Conservation (phyloP, 2,888 invertebrate genomes). For the Paralinhomoeus sp. region DNA sequence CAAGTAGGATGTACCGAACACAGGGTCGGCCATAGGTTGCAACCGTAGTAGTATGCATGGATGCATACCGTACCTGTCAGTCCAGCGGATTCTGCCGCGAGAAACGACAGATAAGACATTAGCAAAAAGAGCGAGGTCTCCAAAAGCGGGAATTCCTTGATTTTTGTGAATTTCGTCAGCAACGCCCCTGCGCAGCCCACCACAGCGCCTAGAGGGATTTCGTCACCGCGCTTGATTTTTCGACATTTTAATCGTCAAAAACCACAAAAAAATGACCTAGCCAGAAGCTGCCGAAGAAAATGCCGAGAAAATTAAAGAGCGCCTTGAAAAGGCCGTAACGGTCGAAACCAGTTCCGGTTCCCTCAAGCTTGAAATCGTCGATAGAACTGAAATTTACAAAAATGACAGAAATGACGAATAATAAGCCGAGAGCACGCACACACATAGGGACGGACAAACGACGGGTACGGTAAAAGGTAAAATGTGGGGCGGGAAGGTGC, state of each 20-base stretch:
- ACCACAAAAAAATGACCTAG: neutral
- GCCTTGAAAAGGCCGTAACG: slow-evolving; percentile 37
- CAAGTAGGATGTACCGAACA: too few relatives aligned
- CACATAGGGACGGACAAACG: too few relatives aligned
- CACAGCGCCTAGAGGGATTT: neutral
- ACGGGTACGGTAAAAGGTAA: too few relatives aligned
- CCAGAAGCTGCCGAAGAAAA: slow-evolving; percentile 60
- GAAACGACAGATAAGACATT: slow-evolving; percentile 90
- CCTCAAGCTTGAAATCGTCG: too few relatives aligned
- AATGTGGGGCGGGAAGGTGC: too few relatives aligned
- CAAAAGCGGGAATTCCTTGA: slow-evolving; percentile 67
- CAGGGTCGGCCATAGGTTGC: neutral
- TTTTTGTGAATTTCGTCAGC: slow-evolving; percentile 32
- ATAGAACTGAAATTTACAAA: neutral
- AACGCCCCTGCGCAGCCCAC: slow-evolving; percentile 72
- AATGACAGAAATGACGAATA: neutral
- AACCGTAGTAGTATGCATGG: neutral
- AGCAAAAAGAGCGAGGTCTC: slow-evolving; percentile 88
- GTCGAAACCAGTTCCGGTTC: too few relatives aligned
- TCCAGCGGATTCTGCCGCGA: slow-evolving; percentile 81
- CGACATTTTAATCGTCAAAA: neutral
- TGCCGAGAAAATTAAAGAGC: slow-evolving; percentile 67
- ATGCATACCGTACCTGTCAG: slow-evolving; percentile 54
- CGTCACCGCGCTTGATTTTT: neutral
- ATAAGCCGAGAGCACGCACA: neutral